Conservation (phyloP, 1,140 invertebrate genomes). For the Maniola jurtina region DNA sequence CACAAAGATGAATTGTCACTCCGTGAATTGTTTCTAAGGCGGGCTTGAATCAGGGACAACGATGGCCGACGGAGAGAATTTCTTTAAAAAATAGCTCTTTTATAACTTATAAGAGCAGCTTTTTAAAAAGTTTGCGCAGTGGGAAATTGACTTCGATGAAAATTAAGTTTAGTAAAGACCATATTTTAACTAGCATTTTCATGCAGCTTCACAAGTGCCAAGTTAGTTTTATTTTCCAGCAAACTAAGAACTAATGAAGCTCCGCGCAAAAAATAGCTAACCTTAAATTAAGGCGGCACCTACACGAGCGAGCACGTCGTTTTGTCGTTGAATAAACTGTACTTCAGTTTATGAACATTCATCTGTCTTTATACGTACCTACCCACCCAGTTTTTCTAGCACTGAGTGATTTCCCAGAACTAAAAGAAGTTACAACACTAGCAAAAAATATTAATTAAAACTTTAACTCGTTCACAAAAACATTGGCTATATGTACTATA, state of each 20-base stretch:
- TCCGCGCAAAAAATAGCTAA: background rate
- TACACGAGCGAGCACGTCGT: background rate
- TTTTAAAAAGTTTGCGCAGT: slow-evolving; percentile 18
- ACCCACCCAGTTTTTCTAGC: too few relatives aligned
- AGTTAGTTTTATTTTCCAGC: background rate
- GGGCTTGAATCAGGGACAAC: slow-evolving; percentile 26
- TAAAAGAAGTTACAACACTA: too few relatives aligned
- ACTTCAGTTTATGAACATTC: background rate
- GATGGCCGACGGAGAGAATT: slow-evolving; percentile 17
- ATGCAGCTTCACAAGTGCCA: background rate
- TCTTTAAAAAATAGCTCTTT: slow-evolving; percentile 25
- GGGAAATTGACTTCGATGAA: slow-evolving; percentile 13
- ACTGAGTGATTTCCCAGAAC: too few relatives aligned
- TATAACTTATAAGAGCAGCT: slow-evolving; percentile 20
- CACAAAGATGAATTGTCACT: slow-evolving; percentile 62
- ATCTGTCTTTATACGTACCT: too few relatives aligned
- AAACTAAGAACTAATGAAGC: background rate
- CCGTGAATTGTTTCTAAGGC: slow-evolving; percentile 48
- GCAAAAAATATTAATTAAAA: too few relatives aligned
- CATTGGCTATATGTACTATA: too few relatives aligned
- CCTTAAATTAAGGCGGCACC: background rate
- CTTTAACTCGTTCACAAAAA: too few relatives aligned
- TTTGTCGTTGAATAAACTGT: background rate
- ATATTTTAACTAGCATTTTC: background rate
- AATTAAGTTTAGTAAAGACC: slow-evolving; percentile 2